A percentile compares a stretch with the other conserved stretches of the same genome.
Conservation (phyloP, 1,140 invertebrate species). For the Neodiprion lecontei region DNA sequence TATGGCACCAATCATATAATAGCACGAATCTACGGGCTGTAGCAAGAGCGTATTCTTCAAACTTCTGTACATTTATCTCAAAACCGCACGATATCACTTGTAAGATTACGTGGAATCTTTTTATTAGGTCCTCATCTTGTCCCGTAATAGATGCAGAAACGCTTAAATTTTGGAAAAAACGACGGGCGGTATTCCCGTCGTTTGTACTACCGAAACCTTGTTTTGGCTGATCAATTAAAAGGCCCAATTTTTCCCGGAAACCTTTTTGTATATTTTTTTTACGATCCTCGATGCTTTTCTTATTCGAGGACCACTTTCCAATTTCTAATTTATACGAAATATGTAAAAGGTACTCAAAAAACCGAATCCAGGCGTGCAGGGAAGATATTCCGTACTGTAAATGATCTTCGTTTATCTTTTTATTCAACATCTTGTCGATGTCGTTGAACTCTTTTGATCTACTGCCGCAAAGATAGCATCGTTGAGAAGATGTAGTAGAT, state of each 20-base stretch:
- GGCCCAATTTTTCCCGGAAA: slow-evolving; percentile 24
- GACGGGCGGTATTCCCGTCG: slow-evolving; percentile 26
- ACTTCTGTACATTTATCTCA: no score
- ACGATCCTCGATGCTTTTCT: slow-evolving; percentile 36
- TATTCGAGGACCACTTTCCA: no score
- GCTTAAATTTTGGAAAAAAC: no score
- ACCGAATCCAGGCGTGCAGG: slow-evolving; percentile 44
- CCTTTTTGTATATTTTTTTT: slow-evolving; percentile 28
- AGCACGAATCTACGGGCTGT: no score
- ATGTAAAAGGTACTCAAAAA: slow-evolving; percentile 6
- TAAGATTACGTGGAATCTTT: no score
- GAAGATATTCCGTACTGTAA: slow-evolving; percentile 27
- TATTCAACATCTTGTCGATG: slow-evolving; percentile 32
- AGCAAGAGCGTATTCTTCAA: no score
- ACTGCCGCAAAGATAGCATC: slow-evolving; percentile 52
- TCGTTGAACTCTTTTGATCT: slow-evolving; percentile 49
- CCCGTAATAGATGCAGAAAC: no score
- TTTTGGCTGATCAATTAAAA: slow-evolving; percentile 28
- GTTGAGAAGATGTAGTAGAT: slow-evolving; percentile 44
- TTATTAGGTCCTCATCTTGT: no score
- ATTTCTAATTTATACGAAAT: no score
- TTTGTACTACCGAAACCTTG: slow-evolving; percentile 28
- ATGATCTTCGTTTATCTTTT: slow-evolving; percentile 30
- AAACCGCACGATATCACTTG: no score
- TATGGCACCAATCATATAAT: no score